Conservation (phyloP, 2,797 vertebrate genomes). For the Pangasius sanitwongsei region DNA sequence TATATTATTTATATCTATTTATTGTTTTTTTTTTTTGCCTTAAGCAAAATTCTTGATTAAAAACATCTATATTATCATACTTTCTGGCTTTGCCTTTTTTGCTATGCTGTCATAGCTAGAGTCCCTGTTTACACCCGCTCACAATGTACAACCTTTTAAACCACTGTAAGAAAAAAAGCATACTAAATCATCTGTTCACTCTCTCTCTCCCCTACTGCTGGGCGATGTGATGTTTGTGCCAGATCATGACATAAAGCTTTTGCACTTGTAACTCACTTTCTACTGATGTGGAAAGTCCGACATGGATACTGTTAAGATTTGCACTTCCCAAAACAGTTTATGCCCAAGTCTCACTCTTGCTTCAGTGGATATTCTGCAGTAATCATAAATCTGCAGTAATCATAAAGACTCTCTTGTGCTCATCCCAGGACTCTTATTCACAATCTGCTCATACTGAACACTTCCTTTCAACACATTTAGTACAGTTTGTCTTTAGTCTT, state of each 20-base stretch:
- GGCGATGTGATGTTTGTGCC: not conserved
- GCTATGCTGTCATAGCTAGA: not conserved
- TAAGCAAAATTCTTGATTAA: not conserved
- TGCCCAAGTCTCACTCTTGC: not conserved
- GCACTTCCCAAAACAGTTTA: not conserved
- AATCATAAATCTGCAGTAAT: not conserved
- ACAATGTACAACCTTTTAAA: not conserved
- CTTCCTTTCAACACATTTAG: not conserved
- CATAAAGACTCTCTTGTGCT: not conserved
- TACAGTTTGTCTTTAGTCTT: not conserved
- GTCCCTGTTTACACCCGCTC: not conserved
- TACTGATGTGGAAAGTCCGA: not conserved
- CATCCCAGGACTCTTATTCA: not conserved
- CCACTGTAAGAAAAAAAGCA: not conserved
- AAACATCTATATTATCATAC: not conserved
- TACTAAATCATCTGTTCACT: not conserved
- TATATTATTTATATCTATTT: not conserved
- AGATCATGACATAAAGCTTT: not conserved
- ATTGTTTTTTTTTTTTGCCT: not conserved
- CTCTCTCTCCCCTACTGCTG: not conserved
- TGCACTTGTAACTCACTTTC: not conserved
- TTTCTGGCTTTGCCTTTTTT: not conserved
- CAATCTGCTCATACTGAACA: not conserved
- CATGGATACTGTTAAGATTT: not conserved
- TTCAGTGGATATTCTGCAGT: not conserved